Base-by-base conservation (phyloP, 2,888 invertebrate species). In the Agonopterix subpropinquella region DNA sequence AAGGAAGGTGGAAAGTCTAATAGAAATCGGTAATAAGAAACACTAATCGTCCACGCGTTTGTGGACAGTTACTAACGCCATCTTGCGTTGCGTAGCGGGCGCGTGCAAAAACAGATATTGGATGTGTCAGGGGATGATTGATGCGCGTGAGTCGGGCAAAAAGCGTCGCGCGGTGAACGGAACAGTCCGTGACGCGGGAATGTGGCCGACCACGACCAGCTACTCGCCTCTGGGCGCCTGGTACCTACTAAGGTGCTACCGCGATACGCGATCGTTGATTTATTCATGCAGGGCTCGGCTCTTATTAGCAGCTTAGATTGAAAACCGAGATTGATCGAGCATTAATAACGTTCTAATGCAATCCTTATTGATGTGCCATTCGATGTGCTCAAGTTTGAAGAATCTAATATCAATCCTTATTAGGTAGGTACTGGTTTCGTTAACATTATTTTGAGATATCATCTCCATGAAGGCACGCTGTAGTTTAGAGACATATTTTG, bases 41-140 rank as follows among this genome's bases (percentile, higher is more conserved):
- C 28, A 28, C 75, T 83, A 82, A 82, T 85, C 79, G 81, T 73
- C 67, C 78, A 74, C 77, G 76, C 78, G 79, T 70, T 70, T 28
- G 36, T 13, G 15, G 35, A 48, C 45, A 45, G 52, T 67, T 66
- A 65, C 53, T 53, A 60, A 61, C 62, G 69, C 67, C 78, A 79
- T 80, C 73, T 80, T 74, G 77, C 60, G 70, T 66, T 67, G 71
- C 67, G 70, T 69, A 67, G 65, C 66, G 62, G 66, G 61, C 57
- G 62, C 64, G 67, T 58, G 60, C 78, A 87, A 87, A 87, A 87
- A 86, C 75, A n/a, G 69, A 86, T 86, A 87, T 87, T 87, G 87
- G 87, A 87, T 85, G 80, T 86, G 87, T 87, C 87, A 87, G 72
- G 80, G 68, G 67, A 84, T 87, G 87, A 87, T 87, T 79, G 84